Evolutionary conservation across 2,113 vertebrate genomes (phyloP), one percentile per base, ranked within the genome.

Genomic region (Phalacrocorax brasilianus): DNA sequence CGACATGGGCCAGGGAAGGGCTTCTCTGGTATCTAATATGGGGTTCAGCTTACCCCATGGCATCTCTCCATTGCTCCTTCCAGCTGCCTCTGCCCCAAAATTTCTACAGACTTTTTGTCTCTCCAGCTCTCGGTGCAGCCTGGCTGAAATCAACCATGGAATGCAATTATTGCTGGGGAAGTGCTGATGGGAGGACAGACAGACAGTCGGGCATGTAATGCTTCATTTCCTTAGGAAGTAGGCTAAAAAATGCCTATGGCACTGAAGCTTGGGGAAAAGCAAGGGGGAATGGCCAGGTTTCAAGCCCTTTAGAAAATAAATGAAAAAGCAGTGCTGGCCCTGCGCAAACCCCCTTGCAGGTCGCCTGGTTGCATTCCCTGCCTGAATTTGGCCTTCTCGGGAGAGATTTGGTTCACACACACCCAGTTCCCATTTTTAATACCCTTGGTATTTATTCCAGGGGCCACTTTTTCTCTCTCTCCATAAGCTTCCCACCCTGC

Each of bases 131-230:
- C 0, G 0, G 7, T 38, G 18, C 33, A 42, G 24, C 42, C 55
- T 63, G 26, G 42, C 33, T 84, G 40, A 84, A 59, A 38, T 52
- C 12, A 50, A 1, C 47, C 14, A 10, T 6, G 18, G 23, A 33
- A 12, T 27, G 50, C 15, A 66, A 5, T 8, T 21, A 7, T 33
- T 68, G 45, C 68, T 40, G 4, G 23, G 30, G 33, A n/a, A 70
- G 14, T 2, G 2, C 9, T n/a, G 35, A 6, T 2, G 14, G 30
- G 40, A 14, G 74, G 32, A 23, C 20, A 73, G 67, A 40, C 8
- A 40, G 28, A 9, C 1, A 7, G 9, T 6, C 6, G 11, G 47
- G 38, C 4, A 3, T 8, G 11, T 8, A 16, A 44, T 10, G 3
- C 20, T 47, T 44, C 14, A 6, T 58, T 74, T 56, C 22, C 59